phyloP scores from a whole-genome alignment of 2,888 invertebrate genomes.

The Morpho achilles region DNA sequence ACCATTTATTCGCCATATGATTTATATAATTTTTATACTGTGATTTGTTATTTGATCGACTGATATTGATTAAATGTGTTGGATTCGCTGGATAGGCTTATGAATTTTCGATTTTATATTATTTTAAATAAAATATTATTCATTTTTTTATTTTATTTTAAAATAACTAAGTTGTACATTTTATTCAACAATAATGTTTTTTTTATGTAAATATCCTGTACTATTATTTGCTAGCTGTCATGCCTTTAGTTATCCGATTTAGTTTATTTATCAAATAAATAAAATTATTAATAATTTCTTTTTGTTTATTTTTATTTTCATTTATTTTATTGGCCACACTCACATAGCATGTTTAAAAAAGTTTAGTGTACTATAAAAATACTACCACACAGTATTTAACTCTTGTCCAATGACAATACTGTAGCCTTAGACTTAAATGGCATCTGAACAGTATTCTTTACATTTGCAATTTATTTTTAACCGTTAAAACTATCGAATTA shows the following conservation, averaged over 20 bases:
- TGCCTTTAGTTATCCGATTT: conserved; percentile 67
- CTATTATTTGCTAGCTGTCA: conserved; percentile 64
- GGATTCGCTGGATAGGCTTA: conserved; percentile 40
- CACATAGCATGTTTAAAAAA: too few species aligned
- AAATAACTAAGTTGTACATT: conserved; percentile 71
- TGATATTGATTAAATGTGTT: conserved; percentile 50
- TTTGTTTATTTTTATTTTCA: conserved; percentile 43
- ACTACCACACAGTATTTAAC: too few species aligned
- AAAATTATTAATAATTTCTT: conserved; percentile 62
- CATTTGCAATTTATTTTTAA: too few species aligned
- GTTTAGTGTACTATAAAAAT: too few species aligned
- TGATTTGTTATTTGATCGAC: conserved; percentile 52
- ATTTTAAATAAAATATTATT: conserved; percentile 33
- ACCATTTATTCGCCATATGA: conserved; percentile 38
- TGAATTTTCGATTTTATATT: conserved; percentile 20
- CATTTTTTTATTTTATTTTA: conserved; percentile 46
- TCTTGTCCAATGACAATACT: too few species aligned
- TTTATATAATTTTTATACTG: conserved; percentile 43
- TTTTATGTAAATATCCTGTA: conserved; percentile 68
- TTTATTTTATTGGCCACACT: conserved; percentile 26
- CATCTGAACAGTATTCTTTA: background rate
- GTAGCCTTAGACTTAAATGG: background rate
- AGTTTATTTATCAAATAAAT: conserved; percentile 74
- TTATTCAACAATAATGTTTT: conserved; percentile 54
- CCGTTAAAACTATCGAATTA: too few species aligned